Base-by-base conservation (phyloP, 2,888 invertebrate genomes). In the Lissonota sp. region DNA sequence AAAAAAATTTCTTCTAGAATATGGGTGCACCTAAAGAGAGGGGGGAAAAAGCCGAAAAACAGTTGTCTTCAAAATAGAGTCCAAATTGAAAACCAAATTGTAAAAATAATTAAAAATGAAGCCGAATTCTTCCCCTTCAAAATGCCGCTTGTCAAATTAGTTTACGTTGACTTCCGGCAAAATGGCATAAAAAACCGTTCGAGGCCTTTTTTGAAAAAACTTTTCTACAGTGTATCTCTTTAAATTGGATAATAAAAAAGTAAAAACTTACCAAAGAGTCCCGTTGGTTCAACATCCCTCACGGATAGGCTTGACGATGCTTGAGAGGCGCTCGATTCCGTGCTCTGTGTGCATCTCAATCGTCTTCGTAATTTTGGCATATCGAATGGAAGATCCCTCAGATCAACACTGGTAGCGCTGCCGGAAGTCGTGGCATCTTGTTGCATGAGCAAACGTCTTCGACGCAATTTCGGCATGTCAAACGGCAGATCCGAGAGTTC, bases 311-410 rank as follows among this genome's bases (percentile, higher is more conserved):
- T 97, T 37, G 97, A 97, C 14, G 97, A 97, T 62, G 96, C 96
- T 88, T 96, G 97, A 5, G 97, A 97, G 67, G 95, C 95, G 83
- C 95, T 95, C 78, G 95, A 95, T 89, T 96, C 96, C 79, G 95
- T 95, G 86, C 96, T 94, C 88, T 87, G 93, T 84, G 90, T 93
- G 91, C 88, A 95, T 84, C 97, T 94, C 87, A 97, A 93, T 84
- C 97, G 95, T 70, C 97, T 94, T 82, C 97, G 94, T 77, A 98
- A 93, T 93, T 98, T 98, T 42, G 98, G 98, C 98, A 98, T 98
- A 91, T 98, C 97, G 91, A 98, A 98, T 75, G 98, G 98, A 90
- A 98, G 94, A 91, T 97, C 95, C 83, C 96, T 94, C 69, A 97
- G 93, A 90, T 97, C 97, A 57, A 97, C 96, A 10, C 95, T 96